Evolutionary conservation across 2,113 vertebrate species (phyloP).

Genomic region (Mobula birostris): DNA sequence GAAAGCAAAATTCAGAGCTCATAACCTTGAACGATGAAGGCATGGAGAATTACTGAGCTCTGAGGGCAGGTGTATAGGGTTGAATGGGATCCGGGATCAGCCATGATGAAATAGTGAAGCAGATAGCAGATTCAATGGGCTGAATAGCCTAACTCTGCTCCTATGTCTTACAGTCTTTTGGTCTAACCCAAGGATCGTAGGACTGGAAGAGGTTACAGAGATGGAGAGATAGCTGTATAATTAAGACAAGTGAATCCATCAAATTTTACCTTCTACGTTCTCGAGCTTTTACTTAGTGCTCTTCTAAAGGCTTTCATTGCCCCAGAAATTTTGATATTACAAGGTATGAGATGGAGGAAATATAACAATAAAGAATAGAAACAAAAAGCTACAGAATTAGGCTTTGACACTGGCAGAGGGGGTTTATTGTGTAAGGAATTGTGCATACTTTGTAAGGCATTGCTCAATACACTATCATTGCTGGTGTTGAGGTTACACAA

Average conservation of each 20-base stretch:
- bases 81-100: no score
- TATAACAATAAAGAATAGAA: not conserved
- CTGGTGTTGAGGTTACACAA: not conserved
- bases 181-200: no score
- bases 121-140: no score
- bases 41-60: not conserved
- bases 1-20: not conserved
- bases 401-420: not conserved
- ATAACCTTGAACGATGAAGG: not conserved
- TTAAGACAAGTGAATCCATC: not conserved
- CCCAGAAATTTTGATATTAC: not conserved
- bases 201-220: not conserved
- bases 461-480: not conserved
- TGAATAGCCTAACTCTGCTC: no score
- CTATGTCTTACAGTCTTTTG: no score
- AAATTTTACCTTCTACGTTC: not conserved
- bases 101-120: no score
- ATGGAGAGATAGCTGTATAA: not conserved
- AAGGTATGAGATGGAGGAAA: not conserved
- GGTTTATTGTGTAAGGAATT: not conserved
- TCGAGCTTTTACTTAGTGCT: not conserved
- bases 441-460: not conserved
- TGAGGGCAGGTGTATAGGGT: not conserved
- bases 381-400: not conserved
- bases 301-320: not conserved